Base-by-base conservation (phyloP, 2,113 vertebrate genomes). In the Carassius auratus region DNA sequence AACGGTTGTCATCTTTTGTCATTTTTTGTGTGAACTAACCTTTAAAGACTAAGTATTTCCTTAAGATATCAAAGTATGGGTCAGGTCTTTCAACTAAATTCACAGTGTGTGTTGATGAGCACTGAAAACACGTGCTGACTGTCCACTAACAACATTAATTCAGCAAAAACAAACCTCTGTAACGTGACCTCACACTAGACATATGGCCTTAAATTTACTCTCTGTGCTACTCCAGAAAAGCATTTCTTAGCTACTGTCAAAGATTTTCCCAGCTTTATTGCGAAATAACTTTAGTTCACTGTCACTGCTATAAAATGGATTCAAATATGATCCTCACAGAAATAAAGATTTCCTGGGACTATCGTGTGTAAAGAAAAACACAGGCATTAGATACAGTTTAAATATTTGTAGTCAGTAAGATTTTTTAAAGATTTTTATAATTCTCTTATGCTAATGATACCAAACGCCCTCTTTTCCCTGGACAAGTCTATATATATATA, bases 101-200 rank as follows among this genome's bases (percentile, higher is more conserved):
- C 59, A 81, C 45, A 10, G 15, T 45, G 23, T 81, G 61, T 48
- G 10, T 61, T 66, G 61, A 81, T 81, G 78, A 66, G 42, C 59
- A 26, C 62, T 81, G n/a, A 4, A 81, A 5, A 12, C 61, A 66
- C 3, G 38, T 81, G 78, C n/a, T 50, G 42, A 66, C 78, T 66
- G 57, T 38, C 61, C n/a, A 42, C 42, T 42, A 23, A 66, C 78
- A 81, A 42, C n/a, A 66, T 81, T 48, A 17, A 66, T 81, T 81
- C 14, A 50, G 38, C 42, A 48, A 9, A 14, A 81, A 50, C 23
- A 45, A 64, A 64, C 78, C 30, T 57, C 4, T 81, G 61, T 64
- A 81, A 15, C 8, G 38, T 81, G 59, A 64, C 78, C 14, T 30
- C 23, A 77, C n/a, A 12, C 19, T 26, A 48, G 38, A 81, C 14